phyloP scores from a whole-genome alignment of 2,888 invertebrate genomes.

The Chromoteleia sp. region DNA sequence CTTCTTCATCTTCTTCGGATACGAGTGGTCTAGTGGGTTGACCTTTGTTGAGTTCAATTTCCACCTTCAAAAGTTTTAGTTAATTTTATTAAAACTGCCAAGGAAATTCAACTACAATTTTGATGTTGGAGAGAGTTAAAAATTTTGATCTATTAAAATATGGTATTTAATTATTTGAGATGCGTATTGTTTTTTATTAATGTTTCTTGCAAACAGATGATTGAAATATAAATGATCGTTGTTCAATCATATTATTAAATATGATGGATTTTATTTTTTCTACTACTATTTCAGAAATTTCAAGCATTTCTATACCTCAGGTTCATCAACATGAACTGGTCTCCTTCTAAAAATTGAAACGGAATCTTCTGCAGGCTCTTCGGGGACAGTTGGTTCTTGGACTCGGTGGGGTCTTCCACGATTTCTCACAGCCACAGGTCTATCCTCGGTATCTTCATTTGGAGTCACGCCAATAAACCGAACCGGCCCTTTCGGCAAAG shows the following conservation, averaged over 20 bases:
- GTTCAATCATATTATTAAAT: no score
- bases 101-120: no score
- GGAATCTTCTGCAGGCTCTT: conserved; percentile 74
- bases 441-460: conserved; percentile 85
- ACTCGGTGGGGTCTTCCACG: conserved; percentile 77
- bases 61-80: no score
- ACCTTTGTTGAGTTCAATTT: conserved; percentile 76
- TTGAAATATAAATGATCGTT: no score
- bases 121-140: no score
- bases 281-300: no score
- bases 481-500: conserved; percentile 86
- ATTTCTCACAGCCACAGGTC: conserved; percentile 72
- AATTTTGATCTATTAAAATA: no score
- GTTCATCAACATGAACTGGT: conserved; percentile 84
- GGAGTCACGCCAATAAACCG: conserved; percentile 87
- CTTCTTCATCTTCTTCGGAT: conserved; percentile 68
- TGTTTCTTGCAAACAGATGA: no score
- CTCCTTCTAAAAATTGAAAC: conserved; percentile 83
- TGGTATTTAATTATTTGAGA: no score
- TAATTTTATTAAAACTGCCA: no score
- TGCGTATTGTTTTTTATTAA: no score
- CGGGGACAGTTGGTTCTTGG: conserved; percentile 78
- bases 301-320: conserved; percentile 80
- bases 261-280: no score
- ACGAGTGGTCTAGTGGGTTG: conserved; percentile 71